Percentiles rank a stretch among this genome's conserved stretches.
These are phyloP conservation scores for Eciton burchellii DNA, from an alignment of 1,140 invertebrate species.

Conservation along the genomic window DNA sequence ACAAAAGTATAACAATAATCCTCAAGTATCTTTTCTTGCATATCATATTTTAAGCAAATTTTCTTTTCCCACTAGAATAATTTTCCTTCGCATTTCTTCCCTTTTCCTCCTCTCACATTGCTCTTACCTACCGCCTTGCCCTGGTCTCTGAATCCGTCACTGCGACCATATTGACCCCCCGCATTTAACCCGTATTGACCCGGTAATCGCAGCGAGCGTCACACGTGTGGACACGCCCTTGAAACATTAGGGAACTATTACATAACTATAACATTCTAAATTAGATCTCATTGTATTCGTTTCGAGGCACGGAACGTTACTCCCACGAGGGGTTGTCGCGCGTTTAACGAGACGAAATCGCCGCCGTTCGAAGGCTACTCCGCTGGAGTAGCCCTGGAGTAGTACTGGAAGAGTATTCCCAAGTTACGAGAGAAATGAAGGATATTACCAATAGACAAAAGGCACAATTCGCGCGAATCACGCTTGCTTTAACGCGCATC, in stretches of 20 bases:
- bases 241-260: conserved; percentile 48
- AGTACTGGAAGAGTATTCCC: too few relatives aligned
- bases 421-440: not conserved
- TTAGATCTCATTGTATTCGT: conserved; percentile 51
- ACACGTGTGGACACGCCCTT: conserved; percentile 54
- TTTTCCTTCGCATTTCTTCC: not conserved
- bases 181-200: conserved; percentile 55
- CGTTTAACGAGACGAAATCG: not conserved
- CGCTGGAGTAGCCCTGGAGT: too few relatives aligned
- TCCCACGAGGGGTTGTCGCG: conserved; percentile 26
- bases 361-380: not conserved
- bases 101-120: not conserved
- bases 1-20: not conserved
- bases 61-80: conserved; percentile 7
- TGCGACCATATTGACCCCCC: conserved; percentile 46
- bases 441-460: not conserved
- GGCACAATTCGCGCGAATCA: not conserved
- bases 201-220: conserved; percentile 30
- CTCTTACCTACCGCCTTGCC: conserved; percentile 11
- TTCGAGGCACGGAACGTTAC: conserved; percentile 28
- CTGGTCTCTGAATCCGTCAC: conserved; percentile 30
- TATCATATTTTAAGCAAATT: not conserved
- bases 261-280: conserved; percentile 43
- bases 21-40: not conserved
- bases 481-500: not conserved